phyloP scores from a whole-genome alignment of 2,797 vertebrate species.

The Enteromius mattozi region DNA sequence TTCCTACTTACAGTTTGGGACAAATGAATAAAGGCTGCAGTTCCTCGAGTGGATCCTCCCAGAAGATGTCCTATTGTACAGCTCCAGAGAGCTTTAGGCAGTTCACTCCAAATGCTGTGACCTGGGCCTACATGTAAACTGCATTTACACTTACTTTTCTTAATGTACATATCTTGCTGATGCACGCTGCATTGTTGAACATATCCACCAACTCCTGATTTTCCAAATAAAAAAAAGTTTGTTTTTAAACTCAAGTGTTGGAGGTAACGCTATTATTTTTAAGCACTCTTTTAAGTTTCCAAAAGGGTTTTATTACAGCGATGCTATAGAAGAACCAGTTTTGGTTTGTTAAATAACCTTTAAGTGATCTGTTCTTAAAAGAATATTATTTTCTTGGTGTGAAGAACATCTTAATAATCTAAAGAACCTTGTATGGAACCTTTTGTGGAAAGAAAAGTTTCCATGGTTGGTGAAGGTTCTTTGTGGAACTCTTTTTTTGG shows the following conservation, averaged over 20 bases:
- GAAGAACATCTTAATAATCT: not conserved
- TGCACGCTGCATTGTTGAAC: not conserved
- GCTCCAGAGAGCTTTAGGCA: not conserved
- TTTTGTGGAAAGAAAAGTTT: no score
- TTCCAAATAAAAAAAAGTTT: conserved; percentile 15
- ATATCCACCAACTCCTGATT: not conserved
- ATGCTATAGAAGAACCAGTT: no score
- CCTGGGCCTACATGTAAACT: conserved; percentile 3
- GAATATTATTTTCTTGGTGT: not conserved
- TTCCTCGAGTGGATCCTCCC: not conserved
- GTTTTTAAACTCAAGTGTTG: not conserved
- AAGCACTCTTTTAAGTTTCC: not conserved
- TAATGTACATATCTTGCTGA: not conserved
- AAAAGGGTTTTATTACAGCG: no score
- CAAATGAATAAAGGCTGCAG: not conserved
- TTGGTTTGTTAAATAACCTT: no score
- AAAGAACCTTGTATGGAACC: not conserved
- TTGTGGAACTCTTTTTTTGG: not conserved
- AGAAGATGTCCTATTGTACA: not conserved
- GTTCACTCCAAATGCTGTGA: not conserved
- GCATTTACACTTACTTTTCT: not conserved
- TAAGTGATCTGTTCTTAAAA: not conserved
- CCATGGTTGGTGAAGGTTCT: not conserved
- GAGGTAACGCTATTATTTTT: not conserved
- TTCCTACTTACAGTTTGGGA: not conserved